These are phyloP conservation scores for Trypoxylon attenuatum DNA, from an alignment of 2,888 invertebrate species.

Conservation along the genomic window DNA sequence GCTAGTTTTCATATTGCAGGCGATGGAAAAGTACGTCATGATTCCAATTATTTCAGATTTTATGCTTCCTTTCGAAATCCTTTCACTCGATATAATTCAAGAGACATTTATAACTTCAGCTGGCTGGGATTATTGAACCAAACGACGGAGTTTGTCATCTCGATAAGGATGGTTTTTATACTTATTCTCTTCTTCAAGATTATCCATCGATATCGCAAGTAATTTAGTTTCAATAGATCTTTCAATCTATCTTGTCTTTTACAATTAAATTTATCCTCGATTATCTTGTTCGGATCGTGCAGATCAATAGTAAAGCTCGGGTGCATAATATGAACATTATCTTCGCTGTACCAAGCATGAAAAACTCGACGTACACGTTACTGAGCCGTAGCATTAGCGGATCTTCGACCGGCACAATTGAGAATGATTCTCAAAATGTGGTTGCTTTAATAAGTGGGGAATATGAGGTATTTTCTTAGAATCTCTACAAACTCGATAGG, in stretches of 20 bases:
- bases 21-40: constrained; percentile 74
- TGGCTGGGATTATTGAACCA: constrained; percentile 81
- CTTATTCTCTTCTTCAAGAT: constrained; percentile 79
- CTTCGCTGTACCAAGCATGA: constrained; percentile 80
- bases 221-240: neutral
- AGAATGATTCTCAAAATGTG: constrained; percentile 80
- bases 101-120: constrained; percentile 62
- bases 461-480: constrained; percentile 78
- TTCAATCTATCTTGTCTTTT: no score
- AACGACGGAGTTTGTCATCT: constrained; percentile 85
- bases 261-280: neutral
- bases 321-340: constrained; percentile 86
- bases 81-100: neutral
- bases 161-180: constrained; percentile 77
- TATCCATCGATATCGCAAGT: constrained; percentile 86
- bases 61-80: no score
- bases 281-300: no score
- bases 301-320: constrained; percentile 79
- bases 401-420: constrained; percentile 80
- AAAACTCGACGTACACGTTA: constrained; percentile 55
- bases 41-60: neutral
- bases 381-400: constrained; percentile 78
- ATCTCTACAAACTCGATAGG: neutral
- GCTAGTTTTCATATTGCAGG: constrained; percentile 81
- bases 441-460: constrained; percentile 82